These are phyloP conservation scores for Drosophila villosipedis DNA, from an alignment of 2,888 invertebrate species.

Conservation along the genomic window DNA sequence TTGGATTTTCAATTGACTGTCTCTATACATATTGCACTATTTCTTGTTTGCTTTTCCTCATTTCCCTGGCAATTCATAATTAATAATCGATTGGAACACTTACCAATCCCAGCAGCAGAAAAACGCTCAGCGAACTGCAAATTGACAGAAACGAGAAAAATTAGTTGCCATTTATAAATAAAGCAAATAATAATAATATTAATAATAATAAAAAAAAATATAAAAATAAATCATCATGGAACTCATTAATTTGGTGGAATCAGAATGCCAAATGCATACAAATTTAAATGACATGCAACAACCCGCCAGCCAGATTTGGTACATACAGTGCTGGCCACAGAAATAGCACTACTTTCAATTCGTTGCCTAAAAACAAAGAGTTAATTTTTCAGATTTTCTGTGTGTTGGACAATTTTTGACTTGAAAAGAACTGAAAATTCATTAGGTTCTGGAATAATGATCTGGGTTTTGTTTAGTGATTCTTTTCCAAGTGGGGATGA, in stretches of 20 bases:
- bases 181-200: neutral
- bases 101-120: neutral
- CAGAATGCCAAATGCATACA: neutral
- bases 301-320: neutral
- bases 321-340: neutral
- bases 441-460: fast-evolving
- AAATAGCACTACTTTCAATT: neutral
- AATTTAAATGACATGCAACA: neutral
- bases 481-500: neutral
- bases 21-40: slow-evolving; percentile 15
- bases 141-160: slow-evolving; percentile 10
- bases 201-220: slow-evolving; percentile 7
- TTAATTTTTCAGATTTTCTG: neutral
- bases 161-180: slow-evolving; percentile 27
- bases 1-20: slow-evolving; percentile 19
- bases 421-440: neutral
- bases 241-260: slow-evolving; percentile 15
- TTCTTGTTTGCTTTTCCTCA: slow-evolving; percentile 17
- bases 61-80: slow-evolving; percentile 45
- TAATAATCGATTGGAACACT: slow-evolving; percentile 50
- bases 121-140: neutral
- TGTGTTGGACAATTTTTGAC: neutral
- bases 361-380: neutral
- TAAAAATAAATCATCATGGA: neutral
- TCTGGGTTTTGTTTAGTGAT: neutral